These are phyloP conservation scores for Peromyscus polionotus DNA, from an alignment of 2,113 vertebrate genomes.

Conservation along the genomic window DNA sequence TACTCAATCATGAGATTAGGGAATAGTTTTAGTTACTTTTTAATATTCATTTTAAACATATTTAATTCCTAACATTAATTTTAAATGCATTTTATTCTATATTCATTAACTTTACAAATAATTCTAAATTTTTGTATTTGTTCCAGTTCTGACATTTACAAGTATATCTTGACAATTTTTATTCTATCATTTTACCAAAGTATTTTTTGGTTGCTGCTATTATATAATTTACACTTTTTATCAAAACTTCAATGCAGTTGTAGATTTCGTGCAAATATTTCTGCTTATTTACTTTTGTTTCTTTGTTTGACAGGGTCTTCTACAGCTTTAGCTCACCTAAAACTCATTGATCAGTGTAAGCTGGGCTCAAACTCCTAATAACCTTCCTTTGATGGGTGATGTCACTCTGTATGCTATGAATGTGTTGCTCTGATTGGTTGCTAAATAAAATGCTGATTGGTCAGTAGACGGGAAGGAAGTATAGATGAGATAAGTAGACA, in stretches of 20 bases:
- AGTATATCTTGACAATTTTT: neutral
- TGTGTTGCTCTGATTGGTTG: no score
- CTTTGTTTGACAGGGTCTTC: neutral
- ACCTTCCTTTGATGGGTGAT: neutral
- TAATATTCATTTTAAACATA: neutral
- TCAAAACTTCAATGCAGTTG: neutral
- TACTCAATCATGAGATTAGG: neutral
- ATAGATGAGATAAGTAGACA: no score
- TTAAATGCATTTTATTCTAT: neutral
- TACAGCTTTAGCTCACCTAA: neutral
- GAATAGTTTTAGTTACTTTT: neutral
- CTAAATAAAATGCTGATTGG: no score
- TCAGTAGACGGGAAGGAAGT: no score
- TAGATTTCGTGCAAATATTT: slow-evolving; percentile 16
- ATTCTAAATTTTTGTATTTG: neutral
- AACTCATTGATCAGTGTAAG: neutral
- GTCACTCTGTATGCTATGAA: no score
- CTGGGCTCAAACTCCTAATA: neutral
- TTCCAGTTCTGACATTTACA: neutral
- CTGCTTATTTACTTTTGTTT: neutral
- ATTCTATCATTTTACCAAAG: neutral
- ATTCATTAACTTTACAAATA: neutral
- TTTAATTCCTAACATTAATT: neutral
- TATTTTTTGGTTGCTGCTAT: neutral
- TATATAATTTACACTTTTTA: neutral